Evolutionary conservation across 2,797 vertebrate species (phyloP), one percentile per base, ranked within the genome.

Genomic region (Poecilia velifera): DNA sequence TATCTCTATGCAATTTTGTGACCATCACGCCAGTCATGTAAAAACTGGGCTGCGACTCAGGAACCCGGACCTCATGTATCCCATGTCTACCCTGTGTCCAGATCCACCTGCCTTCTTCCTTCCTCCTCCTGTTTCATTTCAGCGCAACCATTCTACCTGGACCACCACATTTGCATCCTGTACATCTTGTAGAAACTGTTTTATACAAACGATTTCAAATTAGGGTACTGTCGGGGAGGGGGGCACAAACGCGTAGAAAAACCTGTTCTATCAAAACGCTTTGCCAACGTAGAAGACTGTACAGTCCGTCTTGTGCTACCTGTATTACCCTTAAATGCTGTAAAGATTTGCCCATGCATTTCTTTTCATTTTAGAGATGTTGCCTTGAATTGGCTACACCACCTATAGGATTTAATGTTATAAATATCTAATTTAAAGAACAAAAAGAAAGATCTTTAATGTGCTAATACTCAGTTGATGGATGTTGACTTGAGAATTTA

Each of bases 1-100:
- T 90, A 92, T 91, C 90, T 94, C 95, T 96, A 96, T 96, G 96
- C 96, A 96, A 96, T 93, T 91, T 90, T 93, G 83, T 91, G 92
- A 92, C 80, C 78, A 80, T 94, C 91, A 84, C 77, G 84, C 93
- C 90, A 84, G 86, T 90, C 89, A 86, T 87, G 72, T 82, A 91
- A 82, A 86, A 91, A 90, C 91, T 92, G 94, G 93, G 91, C 93
- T 82, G 75, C 87, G 90, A 91, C 93, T 95, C 94, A 93, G 93
- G 94, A 94, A 95, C 78, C 84, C 85, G 88, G 83, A 81, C 78
- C 62, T 87, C 78, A 77, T 79, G 71, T 79, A 82, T 76, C 83
- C 53, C 81, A 81, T 74, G 28, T n/a, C 81, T 70, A 78, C 36
- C 18, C 7, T 5, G 22, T 68, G 9, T 25, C 64, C 36, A 41